Conservation (phyloP, 2,797 vertebrate genomes). For the Rhabdophis nuchalis region DNA sequence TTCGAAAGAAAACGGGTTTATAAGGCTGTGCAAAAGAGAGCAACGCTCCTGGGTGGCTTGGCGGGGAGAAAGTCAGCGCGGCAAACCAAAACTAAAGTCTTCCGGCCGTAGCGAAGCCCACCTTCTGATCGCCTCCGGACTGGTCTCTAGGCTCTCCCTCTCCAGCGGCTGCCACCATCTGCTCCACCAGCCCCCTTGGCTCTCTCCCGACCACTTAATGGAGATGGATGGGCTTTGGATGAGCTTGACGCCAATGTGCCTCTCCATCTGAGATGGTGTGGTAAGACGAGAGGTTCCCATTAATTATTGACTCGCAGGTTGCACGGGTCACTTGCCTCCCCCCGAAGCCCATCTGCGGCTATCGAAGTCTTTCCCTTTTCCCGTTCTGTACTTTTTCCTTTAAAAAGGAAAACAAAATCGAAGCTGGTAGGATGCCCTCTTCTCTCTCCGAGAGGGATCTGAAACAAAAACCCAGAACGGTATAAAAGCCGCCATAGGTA, state of each 20-base stretch:
- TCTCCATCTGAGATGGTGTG: conserved; percentile 58
- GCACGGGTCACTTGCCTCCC: conserved; percentile 50
- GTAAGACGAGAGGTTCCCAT: conserved; percentile 58
- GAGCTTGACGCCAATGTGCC: conserved; percentile 18
- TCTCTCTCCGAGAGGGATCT: background rate
- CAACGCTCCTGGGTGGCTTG: conserved; percentile 19
- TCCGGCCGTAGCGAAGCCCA: background rate
- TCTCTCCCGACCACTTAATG: conserved; percentile 1
- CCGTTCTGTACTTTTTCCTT: background rate
- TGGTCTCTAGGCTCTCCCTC: background rate
- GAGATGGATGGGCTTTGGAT: conserved; percentile 36
- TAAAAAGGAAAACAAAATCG: background rate
- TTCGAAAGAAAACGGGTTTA: conserved; percentile 48
- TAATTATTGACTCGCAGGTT: conserved; percentile 57
- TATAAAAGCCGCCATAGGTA: background rate
- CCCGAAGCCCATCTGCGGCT: conserved; percentile 54
- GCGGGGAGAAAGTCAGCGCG: background rate
- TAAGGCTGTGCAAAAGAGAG: conserved; percentile 19
- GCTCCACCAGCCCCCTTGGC: conserved; percentile 12
- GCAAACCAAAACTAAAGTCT: background rate
- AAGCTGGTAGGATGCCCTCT: background rate
- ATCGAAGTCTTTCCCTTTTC: conserved; percentile 1
- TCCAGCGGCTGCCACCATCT: conserved; percentile 36
- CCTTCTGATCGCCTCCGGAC: background rate
- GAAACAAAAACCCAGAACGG: background rate